phyloP scores from a whole-genome alignment of 2,797 vertebrate genomes.

The Periparus ater region DNA sequence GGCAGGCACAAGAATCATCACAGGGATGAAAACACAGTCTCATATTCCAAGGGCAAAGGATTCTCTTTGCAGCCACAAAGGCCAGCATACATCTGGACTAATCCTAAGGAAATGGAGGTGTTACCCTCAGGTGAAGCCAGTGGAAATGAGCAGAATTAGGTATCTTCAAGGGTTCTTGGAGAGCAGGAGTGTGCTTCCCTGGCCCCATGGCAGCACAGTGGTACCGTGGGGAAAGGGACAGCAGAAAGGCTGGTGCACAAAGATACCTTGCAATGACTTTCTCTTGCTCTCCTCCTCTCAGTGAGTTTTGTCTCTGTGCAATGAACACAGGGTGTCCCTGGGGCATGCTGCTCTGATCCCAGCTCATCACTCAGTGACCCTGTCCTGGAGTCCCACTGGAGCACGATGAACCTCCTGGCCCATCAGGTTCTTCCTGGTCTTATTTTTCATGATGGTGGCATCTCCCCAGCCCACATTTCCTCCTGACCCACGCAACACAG shows the following conservation, averaged over 20 bases:
- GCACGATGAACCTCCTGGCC: background rate
- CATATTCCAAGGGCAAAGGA: background rate
- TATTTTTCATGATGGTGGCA: background rate
- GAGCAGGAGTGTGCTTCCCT: background rate
- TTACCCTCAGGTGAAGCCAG: background rate
- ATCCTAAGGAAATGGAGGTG: background rate
- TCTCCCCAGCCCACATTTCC: background rate
- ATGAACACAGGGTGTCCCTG: background rate
- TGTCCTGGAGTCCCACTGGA: background rate
- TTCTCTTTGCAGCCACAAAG: background rate
- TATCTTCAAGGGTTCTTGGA: background rate
- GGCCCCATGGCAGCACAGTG: background rate
- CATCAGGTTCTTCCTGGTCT: background rate
- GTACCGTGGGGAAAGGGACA: fast-evolving
- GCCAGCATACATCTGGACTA: background rate
- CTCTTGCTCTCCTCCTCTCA: background rate
- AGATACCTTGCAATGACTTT: background rate
- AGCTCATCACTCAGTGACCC: background rate
- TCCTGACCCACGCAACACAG: background rate
- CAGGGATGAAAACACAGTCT: background rate
- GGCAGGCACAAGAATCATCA: background rate
- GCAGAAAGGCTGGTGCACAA: background rate
- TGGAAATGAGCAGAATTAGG: background rate
- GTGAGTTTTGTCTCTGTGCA: background rate
- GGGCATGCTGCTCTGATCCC: background rate